Evolutionary conservation across 2,113 vertebrate species (phyloP).

Genomic region (Alligator mississippiensis): DNA sequence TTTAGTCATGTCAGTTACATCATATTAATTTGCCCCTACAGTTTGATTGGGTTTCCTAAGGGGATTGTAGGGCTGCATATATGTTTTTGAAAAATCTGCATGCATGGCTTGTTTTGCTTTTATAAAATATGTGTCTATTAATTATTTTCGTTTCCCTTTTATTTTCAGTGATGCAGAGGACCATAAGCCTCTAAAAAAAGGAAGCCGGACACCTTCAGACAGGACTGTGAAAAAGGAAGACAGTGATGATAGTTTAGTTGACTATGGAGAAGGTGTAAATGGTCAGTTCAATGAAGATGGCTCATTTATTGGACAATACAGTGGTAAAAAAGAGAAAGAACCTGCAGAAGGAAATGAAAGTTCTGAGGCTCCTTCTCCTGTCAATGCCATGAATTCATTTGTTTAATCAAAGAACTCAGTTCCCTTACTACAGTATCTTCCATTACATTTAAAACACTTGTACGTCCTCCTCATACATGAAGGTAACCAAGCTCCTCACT

Average conservation of each 20-base stretch:
- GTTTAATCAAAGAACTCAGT: conserved; percentile 82
- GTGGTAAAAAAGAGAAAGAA: conserved; percentile 95
- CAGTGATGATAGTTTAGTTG: conserved; percentile 98
- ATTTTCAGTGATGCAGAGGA: conserved; percentile 95
- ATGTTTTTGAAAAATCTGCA: conserved; percentile 68
- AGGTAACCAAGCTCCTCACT: conserved; percentile 58
- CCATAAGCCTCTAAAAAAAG: conserved; percentile 96
- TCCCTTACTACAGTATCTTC: conserved; percentile 55
- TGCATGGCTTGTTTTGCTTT: conserved; percentile 52
- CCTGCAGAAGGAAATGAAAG: conserved; percentile 92
- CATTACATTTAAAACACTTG: conserved; percentile 70
- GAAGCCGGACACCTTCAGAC: conserved; percentile 94
- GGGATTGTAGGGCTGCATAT: conserved; percentile 46
- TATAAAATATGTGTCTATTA: neutral
- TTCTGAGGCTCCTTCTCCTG: conserved; percentile 95
- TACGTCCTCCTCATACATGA: conserved; percentile 61
- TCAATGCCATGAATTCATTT: conserved; percentile 98
- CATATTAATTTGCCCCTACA: conserved; percentile 42
- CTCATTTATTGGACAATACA: conserved; percentile 99
- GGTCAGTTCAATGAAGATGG: conserved; percentile 99
- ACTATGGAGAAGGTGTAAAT: conserved; percentile 98
- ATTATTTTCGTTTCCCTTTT: conserved; percentile 66
- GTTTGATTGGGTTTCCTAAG: conserved; percentile 56
- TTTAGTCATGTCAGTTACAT: conserved; percentile 69
- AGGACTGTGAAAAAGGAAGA: conserved; percentile 97